Base-by-base conservation (phyloP, 2,113 vertebrate genomes). In the Podarcis muralis region DNA sequence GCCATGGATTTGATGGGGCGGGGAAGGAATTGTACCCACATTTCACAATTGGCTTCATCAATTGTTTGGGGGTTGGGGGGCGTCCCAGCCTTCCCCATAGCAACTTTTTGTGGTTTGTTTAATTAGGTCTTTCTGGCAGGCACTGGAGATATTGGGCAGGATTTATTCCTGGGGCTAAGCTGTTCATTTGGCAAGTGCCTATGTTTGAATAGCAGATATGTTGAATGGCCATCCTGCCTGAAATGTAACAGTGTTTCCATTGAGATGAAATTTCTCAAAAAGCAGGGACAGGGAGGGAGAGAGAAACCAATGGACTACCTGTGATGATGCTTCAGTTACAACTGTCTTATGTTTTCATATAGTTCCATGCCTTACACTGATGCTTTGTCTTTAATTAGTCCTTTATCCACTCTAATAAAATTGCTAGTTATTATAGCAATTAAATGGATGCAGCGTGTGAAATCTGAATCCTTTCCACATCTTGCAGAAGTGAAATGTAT, bases 391-490 rank as follows among this genome's bases (percentile, higher is more conserved):
- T 84, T 72, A 84, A 72, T 84, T 35, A 81, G 57, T 11, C n/a
- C 8, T 81, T 84, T 71, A 72, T 72, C 68, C 43, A 53, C 27
- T 12, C 68, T 32, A 53, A 84, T 84, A 84, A 84, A 72, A 84
- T 84, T 68, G 48, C 27, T 71, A 83, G 37, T 69, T 37, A 71
- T 83, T 83, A 66, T 53, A 71, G 82, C 82, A 72, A n/a, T 84
- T 84, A 84, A 72, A 68, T 72, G 20, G 83, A 53, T 57, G 48
- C 43, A 23, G 40, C 13, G 43, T 53, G 82, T 32, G 82, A 84
- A 72, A 84, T 72, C 22, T 72, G 43, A 84, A 84, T 84, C 83
- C 83, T 72, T 71, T 84, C 30, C 83, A 84, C 40, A 57, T 22
- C 32, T 72, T 84, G 68, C 30, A 71, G 18, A 20, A 32, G n/a